These are phyloP conservation scores for Sorex maritimensis DNA, from an alignment of 2,797 vertebrate genomes.

Conservation along the genomic window DNA sequence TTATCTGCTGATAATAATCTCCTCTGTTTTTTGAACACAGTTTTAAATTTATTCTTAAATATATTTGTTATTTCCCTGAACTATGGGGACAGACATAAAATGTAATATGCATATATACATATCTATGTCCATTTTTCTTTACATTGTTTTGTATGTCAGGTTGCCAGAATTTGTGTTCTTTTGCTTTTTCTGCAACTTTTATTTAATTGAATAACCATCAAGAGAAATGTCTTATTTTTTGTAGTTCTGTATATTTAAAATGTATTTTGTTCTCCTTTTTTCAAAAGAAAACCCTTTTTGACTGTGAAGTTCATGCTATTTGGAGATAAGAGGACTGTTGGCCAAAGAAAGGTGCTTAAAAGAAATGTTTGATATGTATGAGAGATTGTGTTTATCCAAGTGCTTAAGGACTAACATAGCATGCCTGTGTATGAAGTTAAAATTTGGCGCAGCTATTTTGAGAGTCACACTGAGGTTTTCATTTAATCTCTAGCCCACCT, in stretches of 20 bases:
- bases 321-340: conserved; percentile 48
- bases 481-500: conserved; percentile 22
- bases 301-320: conserved; percentile 30
- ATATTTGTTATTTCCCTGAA: conserved; percentile 17
- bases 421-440: conserved; percentile 34
- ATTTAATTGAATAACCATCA: not conserved
- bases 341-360: conserved; percentile 60
- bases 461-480: conserved; percentile 65
- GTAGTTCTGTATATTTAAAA: conserved; percentile 23
- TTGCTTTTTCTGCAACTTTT: not conserved
- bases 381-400: conserved; percentile 59
- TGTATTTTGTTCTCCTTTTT: conserved; percentile 51
- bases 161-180: not conserved
- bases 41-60: conserved; percentile 20
- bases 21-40: not conserved
- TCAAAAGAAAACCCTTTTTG: conserved; percentile 7
- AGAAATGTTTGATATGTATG: conserved; percentile 62
- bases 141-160: not conserved
- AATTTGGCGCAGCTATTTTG: conserved; percentile 51
- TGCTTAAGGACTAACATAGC: conserved; percentile 22
- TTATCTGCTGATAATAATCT: not conserved
- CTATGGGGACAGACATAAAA: not conserved
- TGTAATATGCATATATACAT: not conserved
- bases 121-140: not conserved
- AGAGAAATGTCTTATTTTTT: conserved; percentile 25